These are phyloP conservation scores for Hydractinia echinata DNA, from an alignment of 30 jellyfish, hydroid and myxozoan species.

Conservation along the genomic window DNA sequence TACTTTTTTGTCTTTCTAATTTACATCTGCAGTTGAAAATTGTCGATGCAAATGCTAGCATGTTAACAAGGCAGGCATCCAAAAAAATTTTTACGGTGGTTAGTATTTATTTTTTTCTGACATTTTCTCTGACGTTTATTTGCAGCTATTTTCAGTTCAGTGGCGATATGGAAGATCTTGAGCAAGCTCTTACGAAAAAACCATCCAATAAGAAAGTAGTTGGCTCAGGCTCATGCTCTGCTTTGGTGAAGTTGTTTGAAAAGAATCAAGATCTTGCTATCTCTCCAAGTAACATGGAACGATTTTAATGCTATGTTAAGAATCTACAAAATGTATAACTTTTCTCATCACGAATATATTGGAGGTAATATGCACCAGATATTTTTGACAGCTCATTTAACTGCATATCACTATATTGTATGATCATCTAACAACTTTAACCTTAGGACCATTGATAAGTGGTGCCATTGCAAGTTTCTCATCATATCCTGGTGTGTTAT, in stretches of 20 bases:
- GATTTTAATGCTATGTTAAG: constrained; percentile 77
- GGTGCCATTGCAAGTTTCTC: constrained; percentile 67
- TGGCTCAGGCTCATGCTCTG: constrained; percentile 97
- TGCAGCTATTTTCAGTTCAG: constrained; percentile 53
- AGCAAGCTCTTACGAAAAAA: constrained; percentile 65
- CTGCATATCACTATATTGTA: too few species aligned
- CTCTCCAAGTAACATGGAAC: constrained; percentile 96
- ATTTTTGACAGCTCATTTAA: background rate
- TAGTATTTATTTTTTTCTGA: too few species aligned
- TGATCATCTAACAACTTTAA: too few species aligned
- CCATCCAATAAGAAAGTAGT: constrained; percentile 14
- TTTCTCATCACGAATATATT: constrained; percentile 42
- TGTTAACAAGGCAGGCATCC: too few species aligned
- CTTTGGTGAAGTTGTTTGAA: constrained; percentile 61
- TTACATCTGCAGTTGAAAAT: too few species aligned
- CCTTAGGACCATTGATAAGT: constrained; percentile 14
- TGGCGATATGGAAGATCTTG: constrained; percentile 86
- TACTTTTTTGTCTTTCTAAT: too few species aligned
- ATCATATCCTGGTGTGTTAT: constrained; percentile 81
- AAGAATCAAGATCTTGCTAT: constrained; percentile 73
- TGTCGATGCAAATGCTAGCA: too few species aligned
- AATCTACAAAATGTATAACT: constrained; percentile 52
- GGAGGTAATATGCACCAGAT: background rate
- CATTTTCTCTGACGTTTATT: background rate
- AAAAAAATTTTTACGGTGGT: too few species aligned